Conservation (phyloP, 1,140 invertebrate species). For the Drosophila parvula region DNA sequence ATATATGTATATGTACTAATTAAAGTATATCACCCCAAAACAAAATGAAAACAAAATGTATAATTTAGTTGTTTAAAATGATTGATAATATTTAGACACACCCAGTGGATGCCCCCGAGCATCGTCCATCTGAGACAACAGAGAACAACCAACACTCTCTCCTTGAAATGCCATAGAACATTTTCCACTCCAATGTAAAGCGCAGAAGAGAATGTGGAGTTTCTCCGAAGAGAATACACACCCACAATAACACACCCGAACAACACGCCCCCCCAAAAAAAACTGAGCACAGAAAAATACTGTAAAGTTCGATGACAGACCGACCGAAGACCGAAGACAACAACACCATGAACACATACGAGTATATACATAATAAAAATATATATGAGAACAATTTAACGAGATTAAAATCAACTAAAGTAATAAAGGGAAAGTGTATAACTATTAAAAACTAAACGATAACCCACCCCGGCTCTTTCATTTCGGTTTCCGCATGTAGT, state of each 20-base stretch:
- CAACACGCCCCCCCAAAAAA: conserved; percentile 27
- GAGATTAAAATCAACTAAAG: conserved; percentile 79
- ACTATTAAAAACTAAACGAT: conserved; percentile 79
- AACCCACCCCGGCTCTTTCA: conserved; percentile 18
- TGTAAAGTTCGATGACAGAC: conserved; percentile 68
- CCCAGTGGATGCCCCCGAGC: conserved; percentile 23
- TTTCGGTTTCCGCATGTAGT: conserved; percentile 18
- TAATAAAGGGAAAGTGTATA: conserved; percentile 81
- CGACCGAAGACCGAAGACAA: conserved; percentile 36
- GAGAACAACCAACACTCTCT: conserved; percentile 7
- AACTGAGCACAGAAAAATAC: conserved; percentile 51
- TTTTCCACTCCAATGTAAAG: conserved; percentile 46
- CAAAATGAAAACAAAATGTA: conserved; percentile 46
- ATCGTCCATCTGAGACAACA: conserved; percentile 22
- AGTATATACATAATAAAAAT: conserved; percentile 59
- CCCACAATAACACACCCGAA: neutral
- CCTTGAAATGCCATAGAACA: conserved; percentile 45
- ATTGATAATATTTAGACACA: conserved; percentile 56
- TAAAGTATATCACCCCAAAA: conserved; percentile 69
- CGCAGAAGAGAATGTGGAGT: conserved; percentile 26
- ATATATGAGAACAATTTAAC: conserved; percentile 77
- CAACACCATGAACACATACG: conserved; percentile 41
- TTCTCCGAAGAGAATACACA: conserved; percentile 5
- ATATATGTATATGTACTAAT: conserved; percentile 72
- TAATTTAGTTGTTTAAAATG: conserved; percentile 75